phyloP scores from a whole-genome alignment of 2,888 invertebrate species.

The Drosophila atripex region DNA sequence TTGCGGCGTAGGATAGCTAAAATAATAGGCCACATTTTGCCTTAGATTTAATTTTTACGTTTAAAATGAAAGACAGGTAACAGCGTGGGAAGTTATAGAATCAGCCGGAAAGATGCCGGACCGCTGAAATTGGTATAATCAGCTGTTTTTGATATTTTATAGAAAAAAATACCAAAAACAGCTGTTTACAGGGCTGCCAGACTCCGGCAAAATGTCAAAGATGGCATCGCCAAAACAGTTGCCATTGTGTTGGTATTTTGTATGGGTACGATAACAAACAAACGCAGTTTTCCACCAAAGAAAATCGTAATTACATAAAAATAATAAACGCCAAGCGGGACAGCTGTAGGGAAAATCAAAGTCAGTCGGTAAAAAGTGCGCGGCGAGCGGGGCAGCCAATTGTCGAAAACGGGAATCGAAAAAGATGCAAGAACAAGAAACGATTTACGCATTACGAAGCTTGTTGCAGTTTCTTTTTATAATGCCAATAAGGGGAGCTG shows the following conservation, averaged over 20 bases:
- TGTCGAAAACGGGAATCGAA: slow-evolving; percentile 19
- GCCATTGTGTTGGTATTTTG: slow-evolving; percentile 1
- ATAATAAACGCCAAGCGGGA: slow-evolving; percentile 10
- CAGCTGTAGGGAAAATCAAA: slow-evolving; percentile 11
- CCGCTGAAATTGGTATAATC: background rate
- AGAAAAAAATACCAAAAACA: background rate
- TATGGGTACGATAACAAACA: slow-evolving; percentile 9
- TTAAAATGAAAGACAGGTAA: background rate
- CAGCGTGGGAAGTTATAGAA: slow-evolving; percentile 31
- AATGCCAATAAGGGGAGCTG: slow-evolving; percentile 34
- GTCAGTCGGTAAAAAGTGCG: slow-evolving; percentile 40
- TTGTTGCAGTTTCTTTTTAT: slow-evolving; percentile 22
- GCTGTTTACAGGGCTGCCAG: background rate
- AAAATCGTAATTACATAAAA: slow-evolving; percentile 41
- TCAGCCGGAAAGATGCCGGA: slow-evolving; percentile 12
- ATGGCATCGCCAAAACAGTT: background rate
- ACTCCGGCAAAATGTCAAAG: background rate
- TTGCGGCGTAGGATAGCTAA: slow-evolving; percentile 88
- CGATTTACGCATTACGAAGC: slow-evolving; percentile 73
- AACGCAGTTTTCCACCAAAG: slow-evolving; percentile 10
- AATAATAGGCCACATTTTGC: slow-evolving; percentile 91
- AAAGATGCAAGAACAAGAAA: slow-evolving; percentile 63
- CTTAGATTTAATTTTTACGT: background rate
- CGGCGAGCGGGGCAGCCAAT: slow-evolving; percentile 27
- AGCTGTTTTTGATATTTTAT: slow-evolving; percentile 2